A percentile compares a stretch with the other conserved stretches of the same genome.
phyloP scores from a whole-genome alignment of 2,888 invertebrate genomes.

The Slavum lentiscoides region DNA sequence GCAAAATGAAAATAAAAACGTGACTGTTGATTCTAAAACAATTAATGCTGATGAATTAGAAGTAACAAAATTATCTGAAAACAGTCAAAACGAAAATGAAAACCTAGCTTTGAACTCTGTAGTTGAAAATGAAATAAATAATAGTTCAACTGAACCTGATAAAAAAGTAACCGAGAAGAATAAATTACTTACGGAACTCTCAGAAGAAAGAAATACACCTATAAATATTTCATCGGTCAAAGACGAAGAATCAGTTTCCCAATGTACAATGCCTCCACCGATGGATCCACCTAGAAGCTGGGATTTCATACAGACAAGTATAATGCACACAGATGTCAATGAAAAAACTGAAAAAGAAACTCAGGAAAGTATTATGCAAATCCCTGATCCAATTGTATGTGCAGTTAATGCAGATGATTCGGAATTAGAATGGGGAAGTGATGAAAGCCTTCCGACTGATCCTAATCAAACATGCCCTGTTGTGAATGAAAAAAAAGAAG shows the following conservation, averaged over 20 bases:
- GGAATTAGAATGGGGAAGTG: conserved; percentile 51
- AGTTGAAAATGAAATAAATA: neutral
- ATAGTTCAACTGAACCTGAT: neutral
- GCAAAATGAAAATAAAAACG: neutral
- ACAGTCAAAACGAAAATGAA: conserved; percentile 10
- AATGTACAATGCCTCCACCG: conserved; percentile 58
- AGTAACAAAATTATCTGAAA: neutral
- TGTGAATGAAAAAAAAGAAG: conserved; percentile 15
- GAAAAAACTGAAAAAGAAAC: conserved; percentile 27
- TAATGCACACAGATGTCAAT: conserved; percentile 54
- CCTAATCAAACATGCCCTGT: conserved; percentile 32
- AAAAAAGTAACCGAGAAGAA: conserved; percentile 24
- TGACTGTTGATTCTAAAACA: neutral
- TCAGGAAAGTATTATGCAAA: conserved; percentile 31
- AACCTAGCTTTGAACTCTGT: neutral
- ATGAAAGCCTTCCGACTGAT: conserved; percentile 51
- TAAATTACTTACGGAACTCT: conserved; percentile 22
- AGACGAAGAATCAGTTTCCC: conserved; percentile 50
- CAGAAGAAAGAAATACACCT: conserved; percentile 53
- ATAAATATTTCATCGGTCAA: conserved; percentile 57
- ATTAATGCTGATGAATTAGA: neutral
- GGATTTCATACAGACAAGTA: conserved; percentile 59
- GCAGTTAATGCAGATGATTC: conserved; percentile 46
- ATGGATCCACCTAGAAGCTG: conserved; percentile 59
- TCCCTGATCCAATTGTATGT: conserved; percentile 44